Conservation (phyloP, 1,140 invertebrate species). For the Coenobita brevimanus region DNA sequence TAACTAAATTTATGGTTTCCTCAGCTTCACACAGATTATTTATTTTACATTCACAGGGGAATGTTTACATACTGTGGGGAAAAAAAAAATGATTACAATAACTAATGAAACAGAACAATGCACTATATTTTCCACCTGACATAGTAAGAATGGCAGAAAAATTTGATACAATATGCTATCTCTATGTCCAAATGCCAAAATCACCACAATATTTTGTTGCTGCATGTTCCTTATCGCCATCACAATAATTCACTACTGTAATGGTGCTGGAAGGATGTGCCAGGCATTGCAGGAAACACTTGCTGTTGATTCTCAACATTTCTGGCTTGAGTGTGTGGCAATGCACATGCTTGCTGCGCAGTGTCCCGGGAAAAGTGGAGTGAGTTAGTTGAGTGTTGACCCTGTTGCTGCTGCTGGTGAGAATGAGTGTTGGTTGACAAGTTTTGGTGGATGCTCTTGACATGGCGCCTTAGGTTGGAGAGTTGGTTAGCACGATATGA, state of each 20-base stretch:
- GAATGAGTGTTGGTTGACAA: background rate
- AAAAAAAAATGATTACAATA: no score
- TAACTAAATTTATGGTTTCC: no score
- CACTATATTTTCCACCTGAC: no score
- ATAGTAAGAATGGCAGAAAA: no score
- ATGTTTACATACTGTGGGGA: no score
- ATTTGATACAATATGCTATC: no score
- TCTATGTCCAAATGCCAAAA: no score
- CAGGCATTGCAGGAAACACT: background rate
- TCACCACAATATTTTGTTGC: no score
- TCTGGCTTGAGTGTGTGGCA: background rate
- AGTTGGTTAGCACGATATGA: constrained; percentile 55
- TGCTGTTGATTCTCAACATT: constrained; percentile 13
- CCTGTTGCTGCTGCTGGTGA: constrained; percentile 22
- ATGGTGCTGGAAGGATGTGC: constrained; percentile 34
- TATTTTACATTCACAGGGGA: no score
- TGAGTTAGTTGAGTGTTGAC: background rate
- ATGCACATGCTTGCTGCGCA: background rate
- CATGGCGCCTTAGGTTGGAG: constrained; percentile 63
- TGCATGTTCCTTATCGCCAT: background rate
- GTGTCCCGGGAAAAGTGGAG: background rate
- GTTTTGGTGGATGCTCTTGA: constrained; percentile 55
- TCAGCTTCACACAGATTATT: no score
- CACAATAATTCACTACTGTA: constrained; percentile 24
- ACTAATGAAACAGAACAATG: no score